Percentiles rank a stretch among this genome's conserved stretches.
These are phyloP conservation scores for Gonatopus flavifemur DNA, from an alignment of 1,140 invertebrate species.

Conservation along the genomic window DNA sequence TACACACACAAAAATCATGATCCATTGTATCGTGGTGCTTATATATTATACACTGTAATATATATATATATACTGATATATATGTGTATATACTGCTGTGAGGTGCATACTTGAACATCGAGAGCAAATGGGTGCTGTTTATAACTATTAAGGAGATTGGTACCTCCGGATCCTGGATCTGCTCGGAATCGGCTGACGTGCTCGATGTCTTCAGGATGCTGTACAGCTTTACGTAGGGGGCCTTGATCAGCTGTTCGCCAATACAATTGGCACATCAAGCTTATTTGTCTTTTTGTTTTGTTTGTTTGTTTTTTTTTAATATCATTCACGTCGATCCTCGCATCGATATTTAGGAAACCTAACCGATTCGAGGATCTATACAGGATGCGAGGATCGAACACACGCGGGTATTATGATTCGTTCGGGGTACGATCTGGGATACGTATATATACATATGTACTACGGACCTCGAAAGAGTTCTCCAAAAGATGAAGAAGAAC, in stretches of 20 bases:
- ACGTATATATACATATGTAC: no score
- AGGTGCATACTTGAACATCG: constrained; percentile 30
- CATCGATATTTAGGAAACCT: constrained; percentile 11
- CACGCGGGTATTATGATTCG: no score
- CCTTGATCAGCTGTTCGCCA: constrained; percentile 83
- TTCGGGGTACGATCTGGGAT: no score
- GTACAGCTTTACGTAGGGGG: constrained; percentile 92
- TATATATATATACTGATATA: no score
- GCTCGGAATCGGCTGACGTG: constrained; percentile 77
- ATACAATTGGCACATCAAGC: constrained; percentile 22
- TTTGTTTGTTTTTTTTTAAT: constrained; percentile 2
- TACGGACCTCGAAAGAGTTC: no score
- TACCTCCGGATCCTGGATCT: constrained; percentile 61
- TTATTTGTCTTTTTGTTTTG: neutral
- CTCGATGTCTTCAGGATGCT: constrained; percentile 91
- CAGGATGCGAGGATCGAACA: constrained; percentile 2
- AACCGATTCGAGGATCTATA: no score
- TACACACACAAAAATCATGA: no score
- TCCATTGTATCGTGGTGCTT: no score
- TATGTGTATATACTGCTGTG: no score
- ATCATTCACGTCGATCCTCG: constrained; percentile 17
- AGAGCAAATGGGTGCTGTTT: constrained; percentile 17
- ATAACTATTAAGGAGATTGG: constrained; percentile 14
- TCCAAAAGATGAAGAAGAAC: no score
- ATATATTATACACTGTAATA: no score